A percentile compares a stretch with the other conserved stretches of the same genome.
phyloP scores from a whole-genome alignment of 2,888 invertebrate species.

The Carterocephalus palaemon region DNA sequence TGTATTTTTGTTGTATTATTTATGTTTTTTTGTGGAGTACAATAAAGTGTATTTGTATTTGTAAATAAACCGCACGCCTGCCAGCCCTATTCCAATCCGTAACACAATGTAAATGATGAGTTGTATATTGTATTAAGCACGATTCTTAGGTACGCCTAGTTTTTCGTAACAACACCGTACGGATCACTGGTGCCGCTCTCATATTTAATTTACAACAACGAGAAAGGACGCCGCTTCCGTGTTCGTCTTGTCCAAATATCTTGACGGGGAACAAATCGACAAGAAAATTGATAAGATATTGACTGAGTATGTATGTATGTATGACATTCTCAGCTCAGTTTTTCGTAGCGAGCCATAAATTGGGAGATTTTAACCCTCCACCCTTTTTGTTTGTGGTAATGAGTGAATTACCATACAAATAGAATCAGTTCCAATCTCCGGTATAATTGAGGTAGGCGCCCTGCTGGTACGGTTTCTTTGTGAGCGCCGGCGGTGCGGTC shows the following conservation, averaged over 20 bases:
- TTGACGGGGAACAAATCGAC: too few species aligned
- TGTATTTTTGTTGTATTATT: too few species aligned
- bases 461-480: constrained; percentile 65
- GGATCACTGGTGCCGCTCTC: constrained; percentile 19
- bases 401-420: constrained; percentile 77
- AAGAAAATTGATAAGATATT: not conserved
- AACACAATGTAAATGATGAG: constrained; percentile 55
- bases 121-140: constrained; percentile 36
- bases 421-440: constrained; percentile 59
- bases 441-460: constrained; percentile 70
- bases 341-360: constrained; percentile 47
- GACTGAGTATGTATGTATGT: too few species aligned
- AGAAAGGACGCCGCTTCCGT: constrained; percentile 15
- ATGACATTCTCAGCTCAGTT: constrained; percentile 36
- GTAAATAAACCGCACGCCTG: too few species aligned
- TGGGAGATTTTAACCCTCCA: constrained; percentile 47
- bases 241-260: constrained; percentile 1
- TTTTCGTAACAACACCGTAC: constrained; percentile 18
- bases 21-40: too few species aligned
- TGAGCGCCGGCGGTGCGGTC: constrained; percentile 41
- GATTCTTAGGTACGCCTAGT: constrained; percentile 37
- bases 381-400: constrained; percentile 70
- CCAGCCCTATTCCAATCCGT: constrained; percentile 20
- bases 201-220: constrained; percentile 19
- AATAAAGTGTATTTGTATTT: too few species aligned